These are phyloP conservation scores for Zapornia atra DNA, from an alignment of 2,113 vertebrate genomes.

Conservation along the genomic window DNA sequence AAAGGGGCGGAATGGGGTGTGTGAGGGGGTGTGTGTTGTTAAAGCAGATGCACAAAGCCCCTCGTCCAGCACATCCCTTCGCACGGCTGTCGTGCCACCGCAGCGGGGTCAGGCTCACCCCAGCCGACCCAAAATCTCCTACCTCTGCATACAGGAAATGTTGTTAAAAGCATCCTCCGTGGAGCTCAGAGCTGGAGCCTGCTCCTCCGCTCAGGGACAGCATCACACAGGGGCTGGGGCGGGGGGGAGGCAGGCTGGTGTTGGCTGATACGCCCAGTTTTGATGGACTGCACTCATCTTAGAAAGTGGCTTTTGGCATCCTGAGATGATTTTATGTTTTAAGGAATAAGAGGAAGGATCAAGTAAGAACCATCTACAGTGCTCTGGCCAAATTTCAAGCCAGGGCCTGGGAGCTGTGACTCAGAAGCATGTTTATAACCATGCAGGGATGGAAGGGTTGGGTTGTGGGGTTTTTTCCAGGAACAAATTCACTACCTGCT, in stretches of 20 bases:
- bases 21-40: too few species aligned
- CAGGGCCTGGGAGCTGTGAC: slow-evolving; percentile 28
- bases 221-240: background rate
- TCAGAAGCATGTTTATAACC: slow-evolving; percentile 25
- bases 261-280: background rate
- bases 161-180: background rate
- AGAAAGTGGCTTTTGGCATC: slow-evolving; percentile 26
- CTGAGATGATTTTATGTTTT: background rate
- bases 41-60: background rate
- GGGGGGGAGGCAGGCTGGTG: background rate
- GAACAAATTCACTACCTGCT: slow-evolving; percentile 23
- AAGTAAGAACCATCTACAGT: background rate
- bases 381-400: slow-evolving; percentile 37
- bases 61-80: background rate
- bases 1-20: too few species aligned
- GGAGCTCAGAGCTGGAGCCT: background rate
- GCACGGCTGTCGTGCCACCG: background rate
- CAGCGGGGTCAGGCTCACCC: background rate
- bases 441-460: background rate
- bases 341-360: background rate
- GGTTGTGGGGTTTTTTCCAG: background rate
- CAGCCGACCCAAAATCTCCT: too few species aligned
- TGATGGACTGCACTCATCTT: background rate
- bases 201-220: background rate
- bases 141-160: background rate